phyloP scores from a whole-genome alignment of 2,113 vertebrate genomes.

The Mesitornis unicolor region DNA sequence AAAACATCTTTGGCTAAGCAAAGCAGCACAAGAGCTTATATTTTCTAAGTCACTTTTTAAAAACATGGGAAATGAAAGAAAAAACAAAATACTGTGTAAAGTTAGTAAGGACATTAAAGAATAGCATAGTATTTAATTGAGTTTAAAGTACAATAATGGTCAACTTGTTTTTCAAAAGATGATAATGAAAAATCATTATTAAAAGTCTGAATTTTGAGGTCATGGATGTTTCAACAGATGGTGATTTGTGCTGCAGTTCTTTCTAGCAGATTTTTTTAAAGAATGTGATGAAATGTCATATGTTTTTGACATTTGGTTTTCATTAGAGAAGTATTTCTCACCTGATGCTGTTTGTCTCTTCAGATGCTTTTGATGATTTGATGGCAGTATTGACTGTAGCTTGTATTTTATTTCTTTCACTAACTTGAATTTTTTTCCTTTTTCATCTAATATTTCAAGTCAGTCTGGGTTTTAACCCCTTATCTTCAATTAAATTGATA shows the following conservation, averaged over 20 bases:
- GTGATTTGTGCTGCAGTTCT: neutral
- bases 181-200: neutral
- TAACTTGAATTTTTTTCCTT: neutral
- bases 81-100: neutral
- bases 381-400: neutral
- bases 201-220: neutral
- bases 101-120: neutral
- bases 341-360: constrained; percentile 10
- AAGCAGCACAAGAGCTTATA: neutral
- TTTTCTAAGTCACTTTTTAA: neutral
- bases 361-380: neutral
- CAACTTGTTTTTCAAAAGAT: neutral
- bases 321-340: constrained; percentile 17
- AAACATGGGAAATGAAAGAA: neutral
- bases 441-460: neutral
- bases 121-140: neutral
- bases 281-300: neutral
- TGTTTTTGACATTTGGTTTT: constrained; percentile 30
- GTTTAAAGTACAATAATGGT: neutral
- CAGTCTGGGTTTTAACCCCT: neutral
- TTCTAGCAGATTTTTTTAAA: neutral
- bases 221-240: neutral
- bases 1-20: neutral
- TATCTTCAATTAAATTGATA: neutral
- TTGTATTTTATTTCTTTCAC: neutral